Evolutionary conservation across 2,888 invertebrate genomes (phyloP).

Genomic region (Eristalinus aeneus): DNA sequence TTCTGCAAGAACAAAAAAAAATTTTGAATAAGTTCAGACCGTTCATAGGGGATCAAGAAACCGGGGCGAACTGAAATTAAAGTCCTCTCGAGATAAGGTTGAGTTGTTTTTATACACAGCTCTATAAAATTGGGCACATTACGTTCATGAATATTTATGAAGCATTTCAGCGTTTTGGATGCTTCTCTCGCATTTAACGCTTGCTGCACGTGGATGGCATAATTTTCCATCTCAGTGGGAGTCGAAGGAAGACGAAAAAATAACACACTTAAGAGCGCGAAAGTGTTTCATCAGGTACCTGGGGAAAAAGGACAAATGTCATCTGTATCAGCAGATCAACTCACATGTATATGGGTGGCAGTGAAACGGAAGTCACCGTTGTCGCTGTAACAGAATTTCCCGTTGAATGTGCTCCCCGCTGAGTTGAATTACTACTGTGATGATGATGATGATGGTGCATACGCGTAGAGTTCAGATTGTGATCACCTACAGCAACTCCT

Average conservation of each 20-base stretch:
- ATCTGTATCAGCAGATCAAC: slow-evolving; percentile 5
- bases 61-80: neutral
- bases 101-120: neutral
- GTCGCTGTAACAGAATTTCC: slow-evolving; percentile 52
- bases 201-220: neutral
- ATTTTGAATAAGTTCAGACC: neutral
- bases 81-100: neutral
- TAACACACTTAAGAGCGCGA: neutral
- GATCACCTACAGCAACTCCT: slow-evolving; percentile 6
- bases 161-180: neutral
- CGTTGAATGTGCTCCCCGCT: slow-evolving; percentile 35
- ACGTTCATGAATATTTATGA: neutral
- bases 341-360: slow-evolving; percentile 74
- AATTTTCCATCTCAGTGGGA: neutral
- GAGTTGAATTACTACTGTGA: slow-evolving; percentile 38
- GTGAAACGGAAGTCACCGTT: slow-evolving; percentile 70
- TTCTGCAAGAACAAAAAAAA: slow-evolving; percentile 57
- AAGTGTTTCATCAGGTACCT: neutral
- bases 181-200: neutral
- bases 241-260: neutral
- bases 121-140: neutral
- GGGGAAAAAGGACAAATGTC: neutral
- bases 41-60: neutral
- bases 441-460: slow-evolving; percentile 64
- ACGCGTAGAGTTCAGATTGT: slow-evolving; percentile 33